Conservation (phyloP, 2,113 vertebrate genomes). For the Pygoscelis antarcticus region DNA sequence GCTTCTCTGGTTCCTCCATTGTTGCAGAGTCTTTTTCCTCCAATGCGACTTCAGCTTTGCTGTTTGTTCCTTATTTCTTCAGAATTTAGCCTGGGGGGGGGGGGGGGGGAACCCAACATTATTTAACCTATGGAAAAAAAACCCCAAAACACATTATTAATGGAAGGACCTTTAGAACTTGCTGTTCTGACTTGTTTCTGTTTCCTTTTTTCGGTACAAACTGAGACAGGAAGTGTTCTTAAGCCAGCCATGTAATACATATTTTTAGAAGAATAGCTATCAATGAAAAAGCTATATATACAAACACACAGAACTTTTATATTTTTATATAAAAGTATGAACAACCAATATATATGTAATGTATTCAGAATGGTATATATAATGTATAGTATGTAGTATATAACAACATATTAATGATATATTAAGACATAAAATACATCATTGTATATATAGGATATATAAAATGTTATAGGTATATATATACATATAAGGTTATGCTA, state of each 20-base stretch:
- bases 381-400: too few relatives aligned
- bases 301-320: fast-evolving
- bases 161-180: background rate
- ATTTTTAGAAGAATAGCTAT: background rate
- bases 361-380: background rate
- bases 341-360: background rate
- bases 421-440: background rate
- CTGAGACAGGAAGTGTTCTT: background rate
- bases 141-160: background rate
- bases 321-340: background rate
- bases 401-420: background rate
- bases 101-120: too few relatives aligned
- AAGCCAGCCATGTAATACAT: background rate
- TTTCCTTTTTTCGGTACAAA: background rate
- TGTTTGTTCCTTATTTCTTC: background rate
- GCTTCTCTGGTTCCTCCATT: background rate
- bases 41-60: background rate
- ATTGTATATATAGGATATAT: background rate
- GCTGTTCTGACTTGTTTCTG: background rate
- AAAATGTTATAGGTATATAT: background rate
- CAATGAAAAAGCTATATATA: background rate
- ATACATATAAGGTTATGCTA: background rate
- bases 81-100: background rate
- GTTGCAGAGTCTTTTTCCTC: background rate
- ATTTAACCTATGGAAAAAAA: background rate